phyloP scores from a whole-genome alignment of 1,140 invertebrate genomes.

The Formica selysi region DNA sequence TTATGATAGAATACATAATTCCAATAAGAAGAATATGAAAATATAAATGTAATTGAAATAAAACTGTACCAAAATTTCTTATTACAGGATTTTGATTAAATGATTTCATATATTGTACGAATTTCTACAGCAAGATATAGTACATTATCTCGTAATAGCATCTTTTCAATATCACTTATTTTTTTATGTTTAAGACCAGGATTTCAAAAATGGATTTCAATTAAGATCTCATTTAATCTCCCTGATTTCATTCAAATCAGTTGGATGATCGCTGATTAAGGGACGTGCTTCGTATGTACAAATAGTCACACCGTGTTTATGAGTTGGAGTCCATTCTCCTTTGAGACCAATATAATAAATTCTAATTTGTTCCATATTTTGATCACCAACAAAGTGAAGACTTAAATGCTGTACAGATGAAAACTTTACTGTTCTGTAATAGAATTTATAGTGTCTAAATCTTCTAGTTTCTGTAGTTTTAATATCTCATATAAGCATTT shows the following conservation, averaged over 20 bases:
- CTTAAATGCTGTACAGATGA: slow-evolving; percentile 95
- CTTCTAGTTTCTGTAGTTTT: neutral
- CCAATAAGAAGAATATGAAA: slow-evolving; percentile 33
- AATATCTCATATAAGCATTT: slow-evolving; percentile 11
- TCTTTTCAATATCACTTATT: neutral
- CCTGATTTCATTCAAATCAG: slow-evolving; percentile 27
- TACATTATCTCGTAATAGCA: neutral
- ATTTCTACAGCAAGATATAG: neutral
- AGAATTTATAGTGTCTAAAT: neutral
- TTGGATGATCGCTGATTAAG: slow-evolving; percentile 92
- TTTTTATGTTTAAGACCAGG: neutral
- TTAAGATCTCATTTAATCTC: slow-evolving; percentile 58
- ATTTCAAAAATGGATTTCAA: neutral
- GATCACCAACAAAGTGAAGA: slow-evolving; percentile 95
- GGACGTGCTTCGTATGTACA: slow-evolving; percentile 95
- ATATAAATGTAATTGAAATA: slow-evolving; percentile 52
- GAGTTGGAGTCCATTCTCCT: slow-evolving; percentile 95
- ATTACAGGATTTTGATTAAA: slow-evolving; percentile 20
- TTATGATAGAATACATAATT: slow-evolving; percentile 48
- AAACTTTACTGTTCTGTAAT: slow-evolving; percentile 92
- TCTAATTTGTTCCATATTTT: slow-evolving; percentile 93
- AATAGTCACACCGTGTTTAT: slow-evolving; percentile 95
- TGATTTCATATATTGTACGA: neutral
- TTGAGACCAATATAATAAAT: slow-evolving; percentile 98
- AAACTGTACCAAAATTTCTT: slow-evolving; percentile 45